Evolutionary conservation across 2,888 invertebrate species (phyloP), one percentile per base, ranked within the genome.

Genomic region (Eumerus sabulonum): DNA sequence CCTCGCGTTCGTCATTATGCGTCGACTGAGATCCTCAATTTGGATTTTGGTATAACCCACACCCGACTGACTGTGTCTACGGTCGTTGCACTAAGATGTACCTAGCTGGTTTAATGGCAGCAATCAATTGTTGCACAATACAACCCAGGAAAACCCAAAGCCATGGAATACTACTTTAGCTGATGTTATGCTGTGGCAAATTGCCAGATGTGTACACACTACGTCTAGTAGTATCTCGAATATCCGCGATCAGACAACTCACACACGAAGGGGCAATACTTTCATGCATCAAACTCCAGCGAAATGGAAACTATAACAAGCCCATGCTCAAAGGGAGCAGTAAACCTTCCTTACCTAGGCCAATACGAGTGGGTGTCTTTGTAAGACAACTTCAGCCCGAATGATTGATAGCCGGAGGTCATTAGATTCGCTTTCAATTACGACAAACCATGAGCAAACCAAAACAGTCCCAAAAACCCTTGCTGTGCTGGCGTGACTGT

Each of bases 261-360:
- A 57, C 51, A 57, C 51, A 62, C 62, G 38, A 51, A 14, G 56
- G 18, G 36, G 40, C 27, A 13, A 11, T n/a, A 59, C 40, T 59
- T 50, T 68, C 47, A 57, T 36, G 59, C 48, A 54, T 51, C 72
- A 60, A 50, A 57, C 63, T 72, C 57, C 77, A 77, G 62, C 59
- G 77, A 77, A 77, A 77, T 73, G 63, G 73, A 77, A 77, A 73
- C 53, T n/a, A n/a, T n/a, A n/a, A n/a, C 72, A 53, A 68, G 63
- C 67, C 59, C 53, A 72, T 62, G 16, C 66, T 53, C 36, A 16
- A 57, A 14, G 47, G 36, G 17, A 14, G 36, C 18, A 12, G 42
- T 17, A 40, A 62, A 12, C 53, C 56, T 17, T 57, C 47, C 62
- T 72, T 77, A 77, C 73, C 72, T 68, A 68, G 63, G 73, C 72